Evolutionary conservation across 2,113 vertebrate species (phyloP).

Genomic region (Anser brachyrhynchus): DNA sequence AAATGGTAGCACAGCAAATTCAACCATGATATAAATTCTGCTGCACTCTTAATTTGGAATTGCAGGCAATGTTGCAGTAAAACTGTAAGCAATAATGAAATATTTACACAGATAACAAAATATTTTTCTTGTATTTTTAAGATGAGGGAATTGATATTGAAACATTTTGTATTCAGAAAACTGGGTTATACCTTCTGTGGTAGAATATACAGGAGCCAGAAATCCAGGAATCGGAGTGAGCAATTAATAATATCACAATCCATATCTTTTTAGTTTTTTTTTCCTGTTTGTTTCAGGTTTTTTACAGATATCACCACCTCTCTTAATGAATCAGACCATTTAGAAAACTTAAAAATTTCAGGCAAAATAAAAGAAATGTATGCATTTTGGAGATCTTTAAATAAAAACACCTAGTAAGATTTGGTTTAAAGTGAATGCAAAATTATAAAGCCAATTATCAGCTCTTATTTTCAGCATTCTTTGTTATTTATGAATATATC

Average conservation of each 20-base stretch:
- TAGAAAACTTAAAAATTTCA: background rate
- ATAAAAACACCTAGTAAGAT: background rate
- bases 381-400: background rate
- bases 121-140: background rate
- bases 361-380: background rate
- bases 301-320: background rate
- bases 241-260: background rate
- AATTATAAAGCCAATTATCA: background rate
- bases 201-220: background rate
- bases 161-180: background rate
- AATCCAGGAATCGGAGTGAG: background rate
- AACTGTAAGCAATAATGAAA: background rate
- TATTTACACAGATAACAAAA: background rate
- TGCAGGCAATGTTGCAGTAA: background rate
- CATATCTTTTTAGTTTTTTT: background rate
- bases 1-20: background rate
- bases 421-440: background rate
- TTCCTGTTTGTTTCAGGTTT: accelerated
- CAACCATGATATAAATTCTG: background rate
- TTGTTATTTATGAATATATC: background rate
- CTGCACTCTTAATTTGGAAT: background rate
- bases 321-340: background rate
- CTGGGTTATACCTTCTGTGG: background rate
- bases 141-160: background rate
- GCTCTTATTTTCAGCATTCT: background rate